Percentiles rank a stretch among this genome's conserved stretches.
These are phyloP conservation scores for Trichonephila inaurata DNA, from an alignment of 1,140 invertebrate species.

Conservation along the genomic window DNA sequence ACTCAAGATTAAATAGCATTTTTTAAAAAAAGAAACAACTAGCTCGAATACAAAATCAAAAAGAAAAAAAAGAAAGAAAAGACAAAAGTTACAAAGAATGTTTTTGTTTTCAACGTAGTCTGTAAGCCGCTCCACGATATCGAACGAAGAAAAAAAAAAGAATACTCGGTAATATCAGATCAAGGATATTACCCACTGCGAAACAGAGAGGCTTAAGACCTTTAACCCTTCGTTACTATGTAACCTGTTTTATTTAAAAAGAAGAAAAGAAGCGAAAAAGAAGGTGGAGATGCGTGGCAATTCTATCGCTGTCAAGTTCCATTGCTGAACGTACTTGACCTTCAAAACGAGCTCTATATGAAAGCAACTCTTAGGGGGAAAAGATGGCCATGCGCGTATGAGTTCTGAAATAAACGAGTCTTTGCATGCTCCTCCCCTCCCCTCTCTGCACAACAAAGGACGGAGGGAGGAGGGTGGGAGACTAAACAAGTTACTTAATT, in stretches of 20 bases:
- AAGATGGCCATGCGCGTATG: background rate
- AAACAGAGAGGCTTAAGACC: background rate
- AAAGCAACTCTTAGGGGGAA: background rate
- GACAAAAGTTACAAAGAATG: background rate
- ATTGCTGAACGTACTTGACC: constrained; percentile 17
- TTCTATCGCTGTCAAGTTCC: background rate
- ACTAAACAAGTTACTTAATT: constrained; percentile 25
- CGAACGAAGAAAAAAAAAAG: background rate
- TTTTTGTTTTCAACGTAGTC: background rate
- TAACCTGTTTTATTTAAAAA: constrained; percentile 34
- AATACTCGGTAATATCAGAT: background rate
- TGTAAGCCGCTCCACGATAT: background rate
- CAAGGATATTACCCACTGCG: constrained; percentile 1
- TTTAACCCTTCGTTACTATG: constrained; percentile 25
- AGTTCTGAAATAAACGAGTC: background rate
- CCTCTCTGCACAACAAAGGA: background rate
- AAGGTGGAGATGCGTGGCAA: background rate
- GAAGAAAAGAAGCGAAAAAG: background rate
- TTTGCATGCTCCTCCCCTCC: background rate
- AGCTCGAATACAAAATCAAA: too few relatives aligned
- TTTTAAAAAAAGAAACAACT: too few relatives aligned
- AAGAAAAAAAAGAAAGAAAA: background rate
- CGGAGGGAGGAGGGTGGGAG: background rate
- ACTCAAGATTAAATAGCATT: too few relatives aligned
- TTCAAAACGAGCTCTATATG: constrained; percentile 17